phyloP scores from a whole-genome alignment of 2,113 vertebrate species.

The Gambusia affinis region DNA sequence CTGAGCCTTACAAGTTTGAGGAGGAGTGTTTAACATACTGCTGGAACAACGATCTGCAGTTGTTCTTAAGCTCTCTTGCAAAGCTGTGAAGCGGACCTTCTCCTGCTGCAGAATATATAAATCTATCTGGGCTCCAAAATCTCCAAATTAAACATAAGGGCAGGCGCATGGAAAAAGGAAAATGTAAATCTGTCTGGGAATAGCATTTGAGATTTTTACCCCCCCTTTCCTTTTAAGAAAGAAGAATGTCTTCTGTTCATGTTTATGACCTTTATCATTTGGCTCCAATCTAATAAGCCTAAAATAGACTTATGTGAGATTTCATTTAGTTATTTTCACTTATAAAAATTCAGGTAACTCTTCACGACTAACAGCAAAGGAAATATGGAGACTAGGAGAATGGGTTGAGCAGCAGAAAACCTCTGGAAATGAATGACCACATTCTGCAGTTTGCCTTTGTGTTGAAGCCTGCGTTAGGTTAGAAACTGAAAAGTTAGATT shows the following conservation, averaged over 20 bases:
- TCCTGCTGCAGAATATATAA: conserved; percentile 67
- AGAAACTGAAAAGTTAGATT: not conserved
- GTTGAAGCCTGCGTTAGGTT: not conserved
- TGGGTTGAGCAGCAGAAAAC: conserved; percentile 24
- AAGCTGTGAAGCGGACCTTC: conserved; percentile 62
- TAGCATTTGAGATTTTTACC: conserved; percentile 38
- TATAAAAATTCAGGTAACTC: conserved; percentile 63
- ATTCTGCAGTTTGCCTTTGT: not conserved
- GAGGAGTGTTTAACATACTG: conserved; percentile 68
- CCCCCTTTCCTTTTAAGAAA: conserved; percentile 37
- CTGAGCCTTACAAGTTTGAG: conserved; percentile 67
- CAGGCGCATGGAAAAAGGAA: conserved; percentile 75
- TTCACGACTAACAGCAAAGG: conserved; percentile 47
- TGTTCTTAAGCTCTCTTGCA: conserved; percentile 64
- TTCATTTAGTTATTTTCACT: conserved; percentile 39
- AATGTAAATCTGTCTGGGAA: conserved; percentile 74
- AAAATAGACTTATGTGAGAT: conserved; percentile 71
- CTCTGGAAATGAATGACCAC: not conserved
- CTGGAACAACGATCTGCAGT: conserved; percentile 62
- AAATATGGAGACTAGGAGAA: conserved; percentile 11
- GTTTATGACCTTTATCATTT: conserved; percentile 72
- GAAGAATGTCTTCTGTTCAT: conserved; percentile 51
- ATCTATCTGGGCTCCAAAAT: conserved; percentile 72
- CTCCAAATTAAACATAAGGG: conserved; percentile 79
- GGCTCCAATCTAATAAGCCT: conserved; percentile 68